phyloP scores from a whole-genome alignment of 1,140 invertebrate genomes.

The Meloidogyne exigua region DNA sequence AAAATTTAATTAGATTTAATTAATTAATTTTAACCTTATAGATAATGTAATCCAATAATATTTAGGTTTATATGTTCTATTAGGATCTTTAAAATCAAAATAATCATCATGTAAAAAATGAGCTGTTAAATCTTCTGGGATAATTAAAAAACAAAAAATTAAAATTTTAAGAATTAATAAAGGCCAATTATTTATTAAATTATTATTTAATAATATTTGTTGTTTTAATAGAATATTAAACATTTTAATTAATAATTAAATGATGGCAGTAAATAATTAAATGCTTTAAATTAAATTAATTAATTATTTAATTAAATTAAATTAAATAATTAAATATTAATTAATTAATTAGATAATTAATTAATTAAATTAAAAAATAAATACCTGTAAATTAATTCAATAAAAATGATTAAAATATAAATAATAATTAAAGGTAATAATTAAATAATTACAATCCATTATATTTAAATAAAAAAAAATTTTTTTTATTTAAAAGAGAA shows the following conservation, averaged over 20 bases:
- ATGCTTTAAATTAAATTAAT: neutral
- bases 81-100: neutral
- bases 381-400: too few relatives aligned
- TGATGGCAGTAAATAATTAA: neutral
- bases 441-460: too few relatives aligned
- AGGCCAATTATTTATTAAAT: neutral
- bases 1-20: too few relatives aligned
- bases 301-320: neutral
- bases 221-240: neutral
- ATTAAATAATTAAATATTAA: neutral
- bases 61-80: slow-evolving; percentile 33
- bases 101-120: slow-evolving; percentile 5
- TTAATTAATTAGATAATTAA: neutral
- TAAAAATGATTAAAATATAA: too few relatives aligned
- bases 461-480: too few relatives aligned
- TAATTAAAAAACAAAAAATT: neutral
- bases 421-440: too few relatives aligned
- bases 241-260: neutral
- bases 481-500: too few relatives aligned
- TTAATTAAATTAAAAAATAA: neutral
- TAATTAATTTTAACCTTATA: slow-evolving; percentile 27
- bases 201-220: neutral
- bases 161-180: slow-evolving; percentile 3
- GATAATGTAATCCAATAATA: slow-evolving; percentile 39
- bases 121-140: neutral